Percentiles rank a stretch among this genome's conserved stretches.
phyloP scores from a whole-genome alignment of 2,888 invertebrate genomes.

The Cordilura impudica region DNA sequence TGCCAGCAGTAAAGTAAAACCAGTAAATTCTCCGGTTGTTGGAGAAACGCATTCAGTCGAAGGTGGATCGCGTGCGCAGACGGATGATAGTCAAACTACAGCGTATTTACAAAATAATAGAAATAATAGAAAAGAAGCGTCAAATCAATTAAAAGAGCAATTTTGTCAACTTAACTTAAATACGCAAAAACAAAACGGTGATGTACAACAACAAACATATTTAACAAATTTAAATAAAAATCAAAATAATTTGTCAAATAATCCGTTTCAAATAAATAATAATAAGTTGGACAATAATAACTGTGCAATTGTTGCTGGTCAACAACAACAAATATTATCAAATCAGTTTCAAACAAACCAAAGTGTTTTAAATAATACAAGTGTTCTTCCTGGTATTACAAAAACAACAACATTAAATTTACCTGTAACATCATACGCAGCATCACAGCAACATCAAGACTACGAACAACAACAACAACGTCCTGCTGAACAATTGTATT shows the following conservation, averaged over 20 bases:
- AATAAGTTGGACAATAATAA: constrained; percentile 39
- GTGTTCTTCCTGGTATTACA: constrained; percentile 45
- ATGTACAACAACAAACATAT: constrained; percentile 35
- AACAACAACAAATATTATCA: constrained; percentile 58
- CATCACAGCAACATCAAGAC: constrained; percentile 51
- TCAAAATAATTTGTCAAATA: constrained; percentile 18
- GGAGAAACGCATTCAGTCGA: constrained; percentile 74
- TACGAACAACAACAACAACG: constrained; percentile 54
- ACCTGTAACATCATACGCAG: constrained; percentile 59
- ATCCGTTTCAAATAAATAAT: constrained; percentile 16
- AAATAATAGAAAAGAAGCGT: constrained; percentile 54
- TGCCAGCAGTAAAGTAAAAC: constrained; percentile 58
- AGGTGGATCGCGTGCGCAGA: constrained; percentile 76
- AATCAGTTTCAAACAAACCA: constrained; percentile 22
- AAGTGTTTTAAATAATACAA: constrained; percentile 35
- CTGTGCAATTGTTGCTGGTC: constrained; percentile 53
- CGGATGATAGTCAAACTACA: constrained; percentile 65
- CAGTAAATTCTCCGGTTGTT: constrained; percentile 67
- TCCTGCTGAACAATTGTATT: constrained; percentile 70
- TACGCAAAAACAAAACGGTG: constrained; percentile 56
- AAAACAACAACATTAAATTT: constrained; percentile 55
- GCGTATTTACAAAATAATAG: constrained; percentile 31
- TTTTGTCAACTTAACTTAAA: constrained; percentile 57
- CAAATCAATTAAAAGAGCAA: constrained; percentile 67
- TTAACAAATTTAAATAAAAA: constrained; percentile 26